Evolutionary conservation across 2,113 vertebrate genomes (phyloP), one percentile per base, ranked within the genome.

Genomic region (Sylvicapra grimmia): DNA sequence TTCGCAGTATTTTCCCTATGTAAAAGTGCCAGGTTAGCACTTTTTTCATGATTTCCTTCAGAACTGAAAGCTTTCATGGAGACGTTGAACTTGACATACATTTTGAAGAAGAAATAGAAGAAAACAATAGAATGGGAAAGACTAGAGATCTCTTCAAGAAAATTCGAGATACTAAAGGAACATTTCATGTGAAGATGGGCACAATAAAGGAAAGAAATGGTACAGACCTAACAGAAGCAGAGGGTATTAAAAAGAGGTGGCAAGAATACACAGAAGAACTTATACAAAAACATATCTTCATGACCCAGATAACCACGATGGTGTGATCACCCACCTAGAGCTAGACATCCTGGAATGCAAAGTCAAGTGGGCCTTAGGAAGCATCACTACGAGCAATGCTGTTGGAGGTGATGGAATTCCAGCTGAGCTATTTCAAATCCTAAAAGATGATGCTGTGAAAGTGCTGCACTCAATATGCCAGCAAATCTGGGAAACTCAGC

Each of bases 1-100:
- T 91, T 96, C 49, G 11, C 12, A 56, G 3, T n/a, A 77, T 80
- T 23, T 88, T 75, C 2, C 15, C 89, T n/a, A 87, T 63, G 36
- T 93, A 51, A 92, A 80, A 65, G 27, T 84, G 8, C 9, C 15
- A 86, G 89, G 44, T 68, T 59, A 95, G 47, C 9, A 92, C 2
- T 47, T 36, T 86, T 68, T 54, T 7, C 6, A 72, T 63, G 49
- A 63, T 85, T 90, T 94, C 16, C 19, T 92, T n/a, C 19, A 63
- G 72, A 88, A 80, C 2, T 82, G 23, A 40, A 58, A 90, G 9
- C 25, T 94, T 98, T 93, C 47, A 72, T 85, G 58, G 40, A 92
- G 61, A 54, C 72, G 4, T 29, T 97, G 47, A 33, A 56, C 87
- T 92, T 84, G 31, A 89, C 86, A 59, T 83, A 33, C 33, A 36